Evolutionary conservation across 2,797 vertebrate species (phyloP).

Genomic region (Momotus momota): DNA sequence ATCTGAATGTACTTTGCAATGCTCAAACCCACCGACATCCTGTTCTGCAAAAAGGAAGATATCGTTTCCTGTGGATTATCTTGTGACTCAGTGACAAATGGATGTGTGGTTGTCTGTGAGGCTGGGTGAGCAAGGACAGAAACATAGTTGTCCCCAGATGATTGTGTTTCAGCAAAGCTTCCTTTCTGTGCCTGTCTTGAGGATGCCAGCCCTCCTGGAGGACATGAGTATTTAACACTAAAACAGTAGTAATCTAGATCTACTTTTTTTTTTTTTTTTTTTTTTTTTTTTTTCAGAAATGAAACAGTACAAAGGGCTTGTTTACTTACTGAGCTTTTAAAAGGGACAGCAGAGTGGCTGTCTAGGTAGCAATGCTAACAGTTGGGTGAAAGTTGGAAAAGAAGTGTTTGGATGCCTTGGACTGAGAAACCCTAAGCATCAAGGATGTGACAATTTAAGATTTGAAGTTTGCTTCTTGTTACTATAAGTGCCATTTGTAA

Average conservation of each 20-base stretch:
- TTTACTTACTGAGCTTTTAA: neutral
- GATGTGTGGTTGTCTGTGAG: rapidly evolving
- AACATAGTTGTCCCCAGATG: neutral
- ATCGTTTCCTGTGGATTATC: rapidly evolving
- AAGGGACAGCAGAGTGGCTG: neutral
- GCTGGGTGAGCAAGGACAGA: neutral
- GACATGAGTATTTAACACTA: neutral
- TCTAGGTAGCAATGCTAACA: neutral
- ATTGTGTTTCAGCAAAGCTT: neutral
- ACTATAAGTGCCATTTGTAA: neutral
- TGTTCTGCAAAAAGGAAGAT: neutral
- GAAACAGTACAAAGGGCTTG: neutral
- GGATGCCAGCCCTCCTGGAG: neutral
- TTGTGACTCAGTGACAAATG: neutral
- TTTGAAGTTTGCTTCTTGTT: neutral
- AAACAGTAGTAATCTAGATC: neutral
- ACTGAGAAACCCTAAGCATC: neutral
- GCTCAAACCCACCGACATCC: neutral
- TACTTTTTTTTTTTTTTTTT: neutral
- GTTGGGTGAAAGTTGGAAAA: neutral
- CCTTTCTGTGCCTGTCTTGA: neutral
- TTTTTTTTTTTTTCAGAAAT: neutral
- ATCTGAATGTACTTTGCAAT: neutral
- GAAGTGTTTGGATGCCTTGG: neutral
- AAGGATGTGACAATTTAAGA: neutral